Evolutionary conservation across 2,113 vertebrate genomes (phyloP).

Genomic region (Datnioides undecimradiatus): DNA sequence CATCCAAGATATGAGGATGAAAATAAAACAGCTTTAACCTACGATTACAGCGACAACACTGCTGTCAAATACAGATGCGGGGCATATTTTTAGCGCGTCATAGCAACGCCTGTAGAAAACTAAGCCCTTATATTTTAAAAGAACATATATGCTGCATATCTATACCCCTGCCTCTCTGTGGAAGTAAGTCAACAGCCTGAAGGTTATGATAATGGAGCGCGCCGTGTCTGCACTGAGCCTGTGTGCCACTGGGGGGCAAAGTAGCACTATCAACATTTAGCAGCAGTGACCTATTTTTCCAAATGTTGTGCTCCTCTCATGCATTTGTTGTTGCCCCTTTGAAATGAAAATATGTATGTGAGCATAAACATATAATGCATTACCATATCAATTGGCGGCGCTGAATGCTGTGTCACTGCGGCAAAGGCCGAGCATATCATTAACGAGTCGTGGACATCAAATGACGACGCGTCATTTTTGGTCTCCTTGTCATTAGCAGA

Average conservation of each 20-base stretch:
- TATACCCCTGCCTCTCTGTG: constrained; percentile 10
- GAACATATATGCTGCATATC: constrained; percentile 37
- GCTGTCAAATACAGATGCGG: not conserved
- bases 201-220: constrained; percentile 60
- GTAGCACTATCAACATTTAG: constrained; percentile 78
- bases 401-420: constrained; percentile 60
- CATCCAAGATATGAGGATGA: constrained; percentile 1
- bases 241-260: constrained; percentile 86
- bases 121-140: constrained; percentile 49
- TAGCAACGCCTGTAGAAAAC: constrained; percentile 22
- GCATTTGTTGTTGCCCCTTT: constrained; percentile 76
- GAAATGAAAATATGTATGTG: constrained; percentile 76
- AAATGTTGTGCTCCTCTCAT: constrained; percentile 66
- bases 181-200: constrained; percentile 71
- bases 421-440: constrained; percentile 59
- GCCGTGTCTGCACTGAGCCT: constrained; percentile 72
- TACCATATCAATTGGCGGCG: constrained; percentile 64
- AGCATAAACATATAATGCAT: constrained; percentile 76
- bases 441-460: constrained; percentile 48
- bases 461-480: constrained; percentile 11
- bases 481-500: constrained; percentile 51
- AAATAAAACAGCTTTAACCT: not conserved
- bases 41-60: not conserved
- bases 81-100: constrained; percentile 11
- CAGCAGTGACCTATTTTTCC: constrained; percentile 85